phyloP scores from a whole-genome alignment of 2,888 invertebrate species.

The Cryptophagus acutangulus region DNA sequence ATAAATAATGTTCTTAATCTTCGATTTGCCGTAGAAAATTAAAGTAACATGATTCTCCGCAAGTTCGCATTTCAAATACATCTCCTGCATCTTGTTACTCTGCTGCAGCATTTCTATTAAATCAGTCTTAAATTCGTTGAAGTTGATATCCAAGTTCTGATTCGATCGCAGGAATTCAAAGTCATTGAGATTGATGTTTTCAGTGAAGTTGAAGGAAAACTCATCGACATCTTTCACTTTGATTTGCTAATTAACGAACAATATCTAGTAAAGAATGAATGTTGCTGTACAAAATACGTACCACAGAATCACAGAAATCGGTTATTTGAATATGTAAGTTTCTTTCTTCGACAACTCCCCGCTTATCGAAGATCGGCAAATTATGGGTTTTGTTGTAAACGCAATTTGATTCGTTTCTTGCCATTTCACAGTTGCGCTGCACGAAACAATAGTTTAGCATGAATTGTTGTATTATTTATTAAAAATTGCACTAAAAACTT shows the following conservation, averaged over 20 bases:
- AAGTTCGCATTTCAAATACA: constrained; percentile 38
- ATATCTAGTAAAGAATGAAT: constrained; percentile 9
- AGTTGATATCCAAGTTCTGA: constrained; percentile 43
- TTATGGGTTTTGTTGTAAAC: constrained; percentile 28
- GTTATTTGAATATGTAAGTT: constrained; percentile 25
- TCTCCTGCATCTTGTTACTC: constrained; percentile 33
- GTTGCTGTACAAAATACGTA: constrained; percentile 15
- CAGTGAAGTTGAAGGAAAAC: constrained; percentile 41
- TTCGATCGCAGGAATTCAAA: constrained; percentile 40
- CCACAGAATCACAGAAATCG: constrained; percentile 26
- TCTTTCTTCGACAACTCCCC: constrained; percentile 23
- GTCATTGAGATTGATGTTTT: constrained; percentile 34
- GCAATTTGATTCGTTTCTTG: constrained; percentile 13
- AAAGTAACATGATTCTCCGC: constrained; percentile 34
- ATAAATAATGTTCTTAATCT: constrained; percentile 43
- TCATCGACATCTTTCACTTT: constrained; percentile 38
- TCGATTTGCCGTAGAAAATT: constrained; percentile 42
- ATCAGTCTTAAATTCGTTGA: constrained; percentile 41
- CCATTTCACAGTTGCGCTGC: too few relatives aligned
- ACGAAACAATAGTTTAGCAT: too few relatives aligned
- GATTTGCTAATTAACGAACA: too few relatives aligned
- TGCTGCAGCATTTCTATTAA: constrained; percentile 41
- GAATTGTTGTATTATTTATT: too few relatives aligned
- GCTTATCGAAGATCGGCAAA: constrained; percentile 23
- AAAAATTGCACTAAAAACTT: too few relatives aligned